phyloP scores from a whole-genome alignment of 2,888 invertebrate species.

The Nemotelus pantherinus region DNA sequence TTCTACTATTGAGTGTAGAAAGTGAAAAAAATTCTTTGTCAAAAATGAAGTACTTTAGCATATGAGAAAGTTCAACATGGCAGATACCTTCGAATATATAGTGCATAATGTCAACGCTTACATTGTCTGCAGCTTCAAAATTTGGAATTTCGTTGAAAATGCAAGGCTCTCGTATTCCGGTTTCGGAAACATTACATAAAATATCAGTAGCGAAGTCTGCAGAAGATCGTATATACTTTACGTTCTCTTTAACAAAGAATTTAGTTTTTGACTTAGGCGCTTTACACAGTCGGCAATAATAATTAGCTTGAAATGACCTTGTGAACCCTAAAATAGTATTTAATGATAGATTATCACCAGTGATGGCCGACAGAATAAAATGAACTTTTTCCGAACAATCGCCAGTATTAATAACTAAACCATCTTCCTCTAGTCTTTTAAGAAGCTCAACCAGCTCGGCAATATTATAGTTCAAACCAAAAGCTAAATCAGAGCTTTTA shows the following conservation, averaged over 20 bases:
- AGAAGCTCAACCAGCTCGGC: neutral
- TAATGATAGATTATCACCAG: conserved; percentile 37
- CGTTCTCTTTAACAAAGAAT: conserved; percentile 7
- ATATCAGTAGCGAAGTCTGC: conserved; percentile 36
- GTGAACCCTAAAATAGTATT: conserved; percentile 20
- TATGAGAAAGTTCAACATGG: conserved; percentile 44
- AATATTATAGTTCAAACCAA: too few species aligned
- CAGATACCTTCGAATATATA: conserved; percentile 50
- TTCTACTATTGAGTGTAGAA: conserved; percentile 39
- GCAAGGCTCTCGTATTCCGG: conserved; percentile 31
- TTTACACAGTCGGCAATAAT: conserved; percentile 38
- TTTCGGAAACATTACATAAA: conserved; percentile 21
- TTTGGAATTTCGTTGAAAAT: conserved; percentile 55
- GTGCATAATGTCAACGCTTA: conserved; percentile 50
- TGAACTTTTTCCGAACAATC: neutral
- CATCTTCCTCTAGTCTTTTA: conserved; percentile 42
- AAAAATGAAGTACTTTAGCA: conserved; percentile 36
- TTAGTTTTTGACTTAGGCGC: conserved; percentile 4
- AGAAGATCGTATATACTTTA: conserved; percentile 10
- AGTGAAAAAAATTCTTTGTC: conserved; percentile 44
- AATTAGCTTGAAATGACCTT: conserved; percentile 27
- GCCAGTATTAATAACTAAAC: conserved; percentile 18
- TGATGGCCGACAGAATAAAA: conserved; percentile 18
- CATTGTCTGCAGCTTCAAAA: conserved; percentile 38
- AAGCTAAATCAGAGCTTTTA: too few species aligned